Conservation (phyloP, 2,113 vertebrate species). For the Seriola quinqueradiata region DNA sequence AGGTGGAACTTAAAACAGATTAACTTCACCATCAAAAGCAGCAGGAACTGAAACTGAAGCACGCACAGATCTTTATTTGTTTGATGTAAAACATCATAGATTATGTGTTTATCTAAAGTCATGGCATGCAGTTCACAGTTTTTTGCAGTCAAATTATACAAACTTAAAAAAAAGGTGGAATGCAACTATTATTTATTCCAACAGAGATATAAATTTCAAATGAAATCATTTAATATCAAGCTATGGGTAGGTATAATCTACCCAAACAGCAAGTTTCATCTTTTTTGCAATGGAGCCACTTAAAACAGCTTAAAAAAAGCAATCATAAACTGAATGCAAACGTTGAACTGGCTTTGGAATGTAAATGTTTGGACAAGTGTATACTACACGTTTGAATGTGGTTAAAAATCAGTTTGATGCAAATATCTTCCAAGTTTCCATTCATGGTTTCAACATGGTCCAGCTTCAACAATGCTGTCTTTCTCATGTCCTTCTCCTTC, state of each 20-base stretch:
- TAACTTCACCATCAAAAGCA: not conserved
- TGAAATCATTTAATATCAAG: not conserved
- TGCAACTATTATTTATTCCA: slow-evolving; percentile 3
- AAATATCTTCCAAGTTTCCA: not conserved
- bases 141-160: slow-evolving; percentile 4
- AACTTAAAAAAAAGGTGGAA: not conserved
- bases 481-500: slow-evolving; percentile 87
- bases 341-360: not conserved
- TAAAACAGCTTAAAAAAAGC: not conserved
- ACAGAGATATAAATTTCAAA: not conserved
- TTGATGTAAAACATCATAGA: slow-evolving; percentile 15
- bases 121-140: slow-evolving; percentile 3
- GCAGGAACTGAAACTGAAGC: slow-evolving; percentile 15
- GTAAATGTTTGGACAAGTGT: slow-evolving; percentile 7
- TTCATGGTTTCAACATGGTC: slow-evolving; percentile 83
- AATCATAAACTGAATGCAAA: not conserved
- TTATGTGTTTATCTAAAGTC: not conserved
- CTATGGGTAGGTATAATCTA: not conserved
- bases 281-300: not conserved
- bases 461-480: slow-evolving; percentile 88
- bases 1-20: not conserved
- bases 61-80: slow-evolving; percentile 19
- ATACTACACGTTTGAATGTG: not conserved
- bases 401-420: slow-evolving; percentile 14
- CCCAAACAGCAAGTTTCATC: not conserved